Base-by-base conservation (phyloP, 2,113 vertebrate species). In the Hyperopisus bebe region DNA sequence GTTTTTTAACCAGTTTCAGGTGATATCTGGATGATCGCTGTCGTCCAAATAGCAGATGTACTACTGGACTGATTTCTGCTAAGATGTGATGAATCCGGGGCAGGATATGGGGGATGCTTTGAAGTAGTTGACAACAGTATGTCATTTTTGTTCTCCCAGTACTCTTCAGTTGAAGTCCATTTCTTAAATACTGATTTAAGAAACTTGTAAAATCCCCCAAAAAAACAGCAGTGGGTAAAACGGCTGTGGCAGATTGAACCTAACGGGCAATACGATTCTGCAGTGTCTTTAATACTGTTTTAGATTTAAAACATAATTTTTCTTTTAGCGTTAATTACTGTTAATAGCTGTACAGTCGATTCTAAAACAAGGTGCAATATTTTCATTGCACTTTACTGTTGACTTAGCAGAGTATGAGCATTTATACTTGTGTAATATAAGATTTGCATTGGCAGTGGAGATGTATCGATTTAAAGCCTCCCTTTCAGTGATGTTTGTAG, bases 371-470 rank as follows among this genome's bases (percentile, higher is more conserved):
- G 92, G 92, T 94, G 94, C 93, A 95, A 92, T 95, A 96, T 96
- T 96, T 96, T 94, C 93, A 96, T 95, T 96, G 95, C 94, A 94
- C 93, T 92, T 58, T 89, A 90, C 87, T 93, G 90, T 94, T 93
- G 51, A 89, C 50, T 91, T 92, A 92, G 91, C 91, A 94, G 93
- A 92, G 88, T 90, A 91, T 80, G 31, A 89, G 58, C 88, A 62
- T 90, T 91, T 94, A 88, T 91, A 87, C 89, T 90, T 89, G 62
- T 94, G 92, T 92, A 91, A 92, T 87, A 91, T 86, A 77, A 93
- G 66, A 53, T 93, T 93, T 90, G 55, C 66, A 90, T 93, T 91
- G 92, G 90, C 90, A 89, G 90, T 90, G 92, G 90, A 87, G 90
- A 92, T 88, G 92, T 93, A 91, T 50, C 62, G 92, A 92, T 93